Base-by-base conservation (phyloP, 1,140 invertebrate genomes). In the Brachionus koreanus region DNA sequence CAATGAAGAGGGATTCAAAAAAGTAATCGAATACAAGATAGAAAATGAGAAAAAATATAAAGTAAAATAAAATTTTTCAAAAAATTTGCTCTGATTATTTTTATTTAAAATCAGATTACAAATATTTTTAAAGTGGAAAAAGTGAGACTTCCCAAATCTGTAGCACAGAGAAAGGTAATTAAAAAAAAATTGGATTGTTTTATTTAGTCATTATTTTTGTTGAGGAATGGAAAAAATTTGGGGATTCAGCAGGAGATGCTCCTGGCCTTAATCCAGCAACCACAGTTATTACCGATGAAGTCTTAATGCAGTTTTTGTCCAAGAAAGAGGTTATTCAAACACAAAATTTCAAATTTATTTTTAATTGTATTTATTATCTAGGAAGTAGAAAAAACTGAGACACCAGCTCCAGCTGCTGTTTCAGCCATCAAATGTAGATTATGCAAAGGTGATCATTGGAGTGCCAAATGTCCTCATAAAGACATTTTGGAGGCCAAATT, bases 381-480 rank as follows among this genome's bases (percentile, higher is more conserved):
- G 67, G 94, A 96, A 85, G 95, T 97, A 84, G 94, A 94, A 86
- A 91, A 91, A 16, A 87, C 95, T 16, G 92, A 93, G 83, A 94
- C 93, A 85, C 85, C 94, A 75, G 93, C 93, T 85, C 91, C 90
- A 16, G 91, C 92, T 84, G 93, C 92, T 57, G 86, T 87, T 86
- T 92, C 93, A 84, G 91, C 95, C 85, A 94, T 97, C 75, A 95
- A 94, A 86, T 98, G 96, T 86, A 91, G 96, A 87, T 94, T 93
- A 82, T 98, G 96, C 89, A 94, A 94, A 79, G 88, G 88, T 16
- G 96, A 98, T 84, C 96, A 98, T 90, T 98, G 96, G 95, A 97
- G 95, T 5, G 92, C 94, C 63, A 95, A 95, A 84, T 98, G 96
- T 91, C 96, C 96, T 1, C 98, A 94, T 91, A 97, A 97, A 88